A percentile compares a stretch with the other conserved stretches of the same genome.
These are phyloP conservation scores for Gnatocerus cornutus DNA, from an alignment of 2,888 invertebrate genomes.

Conservation along the genomic window DNA sequence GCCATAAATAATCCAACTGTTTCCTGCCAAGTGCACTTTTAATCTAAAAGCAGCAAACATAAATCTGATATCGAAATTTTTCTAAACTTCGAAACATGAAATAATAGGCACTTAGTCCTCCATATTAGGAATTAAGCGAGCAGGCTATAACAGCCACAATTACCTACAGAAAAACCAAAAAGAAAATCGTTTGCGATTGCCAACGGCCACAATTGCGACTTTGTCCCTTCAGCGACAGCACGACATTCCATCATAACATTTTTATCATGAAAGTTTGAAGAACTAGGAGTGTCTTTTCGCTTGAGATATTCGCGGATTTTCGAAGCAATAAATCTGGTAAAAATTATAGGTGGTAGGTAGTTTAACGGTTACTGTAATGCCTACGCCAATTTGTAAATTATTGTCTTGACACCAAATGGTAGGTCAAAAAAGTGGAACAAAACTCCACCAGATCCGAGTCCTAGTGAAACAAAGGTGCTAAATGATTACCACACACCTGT, in stretches of 20 bases:
- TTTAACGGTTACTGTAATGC: constrained; percentile 9
- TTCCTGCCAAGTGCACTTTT: neutral
- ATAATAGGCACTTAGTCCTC: neutral
- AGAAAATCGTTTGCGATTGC: neutral
- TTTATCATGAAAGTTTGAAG: too few species aligned
- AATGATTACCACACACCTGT: neutral
- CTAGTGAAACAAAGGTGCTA: neutral
- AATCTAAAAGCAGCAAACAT: neutral
- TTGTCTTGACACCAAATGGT: constrained; percentile 2
- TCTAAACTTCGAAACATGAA: neutral
- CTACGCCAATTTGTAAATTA: constrained; percentile 20
- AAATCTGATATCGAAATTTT: neutral
- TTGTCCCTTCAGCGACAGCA: neutral
- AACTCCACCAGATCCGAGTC: too few species aligned
- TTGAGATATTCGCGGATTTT: neutral
- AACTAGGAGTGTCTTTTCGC: neutral
- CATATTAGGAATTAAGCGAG: neutral
- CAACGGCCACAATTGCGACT: neutral
- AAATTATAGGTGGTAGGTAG: constrained; percentile 10
- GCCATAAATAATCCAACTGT: neutral
- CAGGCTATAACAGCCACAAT: constrained; percentile 2
- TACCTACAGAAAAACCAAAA: neutral
- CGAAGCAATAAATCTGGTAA: neutral
- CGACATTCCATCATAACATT: neutral
- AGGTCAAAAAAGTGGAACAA: constrained; percentile 3